phyloP scores from a whole-genome alignment of 2,888 invertebrate species.

The Oasisia sp. region DNA sequence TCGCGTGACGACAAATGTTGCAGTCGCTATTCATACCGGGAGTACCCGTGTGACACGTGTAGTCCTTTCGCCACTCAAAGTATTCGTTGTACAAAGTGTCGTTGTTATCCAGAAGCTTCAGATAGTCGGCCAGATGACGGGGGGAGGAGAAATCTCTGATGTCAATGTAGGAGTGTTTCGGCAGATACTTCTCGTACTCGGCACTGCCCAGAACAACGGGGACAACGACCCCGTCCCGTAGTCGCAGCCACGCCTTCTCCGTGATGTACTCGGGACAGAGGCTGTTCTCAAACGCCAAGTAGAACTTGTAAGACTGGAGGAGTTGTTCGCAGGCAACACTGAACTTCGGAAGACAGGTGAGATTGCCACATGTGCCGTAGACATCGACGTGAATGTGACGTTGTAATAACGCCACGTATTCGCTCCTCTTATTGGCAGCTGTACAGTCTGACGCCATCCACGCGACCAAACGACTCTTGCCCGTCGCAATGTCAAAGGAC shows the following conservation, averaged over 20 bases:
- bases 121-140: slow-evolving; percentile 85
- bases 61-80: slow-evolving; percentile 87
- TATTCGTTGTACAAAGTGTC: slow-evolving; percentile 93
- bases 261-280: slow-evolving; percentile 30
- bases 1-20: neutral
- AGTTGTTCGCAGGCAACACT: neutral
- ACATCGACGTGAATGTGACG: slow-evolving; percentile 29
- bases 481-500: neutral
- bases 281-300: slow-evolving; percentile 31
- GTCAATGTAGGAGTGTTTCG: slow-evolving; percentile 91
- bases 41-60: neutral
- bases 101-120: slow-evolving; percentile 85
- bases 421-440: slow-evolving; percentile 7
- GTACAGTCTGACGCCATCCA: slow-evolving; percentile 31
- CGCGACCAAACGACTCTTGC: slow-evolving; percentile 21
- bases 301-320: slow-evolving; percentile 29
- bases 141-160: slow-evolving; percentile 94
- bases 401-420: slow-evolving; percentile 23
- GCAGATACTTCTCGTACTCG: slow-evolving; percentile 74
- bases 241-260: slow-evolving; percentile 24
- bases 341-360: neutral
- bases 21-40: neutral
- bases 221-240: slow-evolving; percentile 20
- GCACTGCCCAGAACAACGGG: slow-evolving; percentile 29
- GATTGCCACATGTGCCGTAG: slow-evolving; percentile 25